Conservation (phyloP, 1,140 invertebrate genomes). For the Paralvinella palmiformis region DNA sequence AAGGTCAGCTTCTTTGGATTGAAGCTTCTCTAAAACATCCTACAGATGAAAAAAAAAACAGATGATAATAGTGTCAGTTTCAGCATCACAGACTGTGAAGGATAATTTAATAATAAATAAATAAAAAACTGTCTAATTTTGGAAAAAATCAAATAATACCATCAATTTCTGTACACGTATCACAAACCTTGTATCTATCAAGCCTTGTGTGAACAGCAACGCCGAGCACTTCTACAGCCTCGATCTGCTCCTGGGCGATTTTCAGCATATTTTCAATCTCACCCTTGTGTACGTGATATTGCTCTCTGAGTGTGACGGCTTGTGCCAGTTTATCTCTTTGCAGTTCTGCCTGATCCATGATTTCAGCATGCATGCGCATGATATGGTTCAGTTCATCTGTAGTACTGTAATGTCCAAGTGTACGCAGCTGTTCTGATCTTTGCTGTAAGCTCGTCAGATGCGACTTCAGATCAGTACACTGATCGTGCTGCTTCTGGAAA, state of each 20-base stretch:
- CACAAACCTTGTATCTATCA: slow-evolving; percentile 62
- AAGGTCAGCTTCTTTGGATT: slow-evolving; percentile 80
- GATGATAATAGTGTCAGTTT: neutral
- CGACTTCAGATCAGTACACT: neutral
- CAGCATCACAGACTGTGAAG: neutral
- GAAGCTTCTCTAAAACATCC: slow-evolving; percentile 65
- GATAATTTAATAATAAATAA: neutral
- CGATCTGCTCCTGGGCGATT: slow-evolving; percentile 78
- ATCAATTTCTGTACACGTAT: no score
- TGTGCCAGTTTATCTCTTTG: slow-evolving; percentile 54
- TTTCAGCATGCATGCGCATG: slow-evolving; percentile 68
- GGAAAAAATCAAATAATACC: neutral
- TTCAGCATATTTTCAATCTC: slow-evolving; percentile 81
- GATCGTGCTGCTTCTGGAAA: no score
- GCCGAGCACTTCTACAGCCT: slow-evolving; percentile 74
- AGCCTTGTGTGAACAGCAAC: slow-evolving; percentile 79
- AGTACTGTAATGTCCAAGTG: slow-evolving; percentile 29
- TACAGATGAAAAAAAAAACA: slow-evolving; percentile 46
- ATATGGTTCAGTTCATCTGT: slow-evolving; percentile 59
- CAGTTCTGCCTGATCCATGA: slow-evolving; percentile 60
- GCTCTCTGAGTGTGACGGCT: slow-evolving; percentile 71
- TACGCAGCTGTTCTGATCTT: slow-evolving; percentile 17
- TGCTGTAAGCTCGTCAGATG: neutral
- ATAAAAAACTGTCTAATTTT: neutral
- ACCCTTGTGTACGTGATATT: slow-evolving; percentile 75